phyloP scores from a whole-genome alignment of 2,797 vertebrate genomes.

The Synaphobranchus kaupii region DNA sequence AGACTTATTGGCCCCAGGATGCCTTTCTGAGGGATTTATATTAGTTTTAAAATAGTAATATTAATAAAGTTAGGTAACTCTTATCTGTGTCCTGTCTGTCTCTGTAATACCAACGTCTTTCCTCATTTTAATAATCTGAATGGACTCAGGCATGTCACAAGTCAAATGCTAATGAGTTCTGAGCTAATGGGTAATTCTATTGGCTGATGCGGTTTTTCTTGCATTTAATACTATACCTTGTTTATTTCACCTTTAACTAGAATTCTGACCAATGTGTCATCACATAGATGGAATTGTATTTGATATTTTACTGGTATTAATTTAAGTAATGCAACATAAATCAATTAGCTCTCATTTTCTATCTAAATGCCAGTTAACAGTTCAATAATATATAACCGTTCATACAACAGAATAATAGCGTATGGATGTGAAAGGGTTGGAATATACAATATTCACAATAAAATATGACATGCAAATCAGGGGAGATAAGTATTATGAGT shows the following conservation, averaged over 20 bases:
- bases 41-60: constrained; percentile 90
- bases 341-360: background rate
- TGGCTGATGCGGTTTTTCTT: background rate
- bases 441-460: background rate
- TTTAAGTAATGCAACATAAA: background rate
- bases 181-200: background rate
- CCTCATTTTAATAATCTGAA: background rate
- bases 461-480: background rate
- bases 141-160: background rate
- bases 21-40: constrained; percentile 89
- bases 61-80: constrained; percentile 99
- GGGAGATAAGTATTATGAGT: background rate
- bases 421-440: background rate
- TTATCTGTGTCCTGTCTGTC: constrained; percentile 71
- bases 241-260: background rate
- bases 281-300: background rate
- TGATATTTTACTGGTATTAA: background rate
- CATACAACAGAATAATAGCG: too few relatives aligned
- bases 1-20: constrained; percentile 85
- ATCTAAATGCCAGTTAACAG: background rate
- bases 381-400: background rate
- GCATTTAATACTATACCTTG: background rate
- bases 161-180: background rate
- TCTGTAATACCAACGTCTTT: constrained; percentile 38
- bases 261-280: background rate